Conservation (phyloP, 2,888 invertebrate genomes). For the Watsonalla binaria region DNA sequence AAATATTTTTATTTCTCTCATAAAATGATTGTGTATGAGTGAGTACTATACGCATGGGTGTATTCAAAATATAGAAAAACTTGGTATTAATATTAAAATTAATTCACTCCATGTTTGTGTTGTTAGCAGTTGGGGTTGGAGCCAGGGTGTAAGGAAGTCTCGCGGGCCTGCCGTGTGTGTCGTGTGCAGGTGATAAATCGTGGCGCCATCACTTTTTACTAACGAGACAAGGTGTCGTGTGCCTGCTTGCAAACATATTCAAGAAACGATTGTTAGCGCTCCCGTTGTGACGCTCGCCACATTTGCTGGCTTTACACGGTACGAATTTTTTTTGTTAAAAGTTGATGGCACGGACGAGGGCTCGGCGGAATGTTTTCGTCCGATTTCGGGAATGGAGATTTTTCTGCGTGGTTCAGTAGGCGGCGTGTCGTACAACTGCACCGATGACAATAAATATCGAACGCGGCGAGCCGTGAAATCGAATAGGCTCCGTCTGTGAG, state of each 20-base stretch:
- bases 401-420: slow-evolving; percentile 75
- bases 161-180: slow-evolving; percentile 51
- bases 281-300: slow-evolving; percentile 23
- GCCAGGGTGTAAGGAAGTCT: slow-evolving; percentile 54
- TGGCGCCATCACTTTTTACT: slow-evolving; percentile 68
- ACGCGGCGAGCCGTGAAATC: slow-evolving; percentile 77
- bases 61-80: too few relatives aligned
- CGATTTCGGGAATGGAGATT: slow-evolving; percentile 70
- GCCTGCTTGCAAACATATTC: slow-evolving; percentile 56
- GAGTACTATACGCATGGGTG: background rate
- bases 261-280: slow-evolving; percentile 57
- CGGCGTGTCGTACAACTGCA: slow-evolving; percentile 76
- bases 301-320: slow-evolving; percentile 35
- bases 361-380: slow-evolving; percentile 64
- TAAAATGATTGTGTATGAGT: too few relatives aligned
- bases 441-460: slow-evolving; percentile 78
- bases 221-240: slow-evolving; percentile 73
- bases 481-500: slow-evolving; percentile 78
- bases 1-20: too few relatives aligned
- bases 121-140: slow-evolving; percentile 42
- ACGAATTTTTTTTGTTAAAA: slow-evolving; percentile 41
- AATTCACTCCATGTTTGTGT: slow-evolving; percentile 39
- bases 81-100: slow-evolving; percentile 13
- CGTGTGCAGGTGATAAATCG: slow-evolving; percentile 73
- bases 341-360: slow-evolving; percentile 44